Percentiles rank a stretch among this genome's conserved stretches.
Evolutionary conservation across 1,140 invertebrate genomes (phyloP).

Genomic region (Tribolium madens): DNA sequence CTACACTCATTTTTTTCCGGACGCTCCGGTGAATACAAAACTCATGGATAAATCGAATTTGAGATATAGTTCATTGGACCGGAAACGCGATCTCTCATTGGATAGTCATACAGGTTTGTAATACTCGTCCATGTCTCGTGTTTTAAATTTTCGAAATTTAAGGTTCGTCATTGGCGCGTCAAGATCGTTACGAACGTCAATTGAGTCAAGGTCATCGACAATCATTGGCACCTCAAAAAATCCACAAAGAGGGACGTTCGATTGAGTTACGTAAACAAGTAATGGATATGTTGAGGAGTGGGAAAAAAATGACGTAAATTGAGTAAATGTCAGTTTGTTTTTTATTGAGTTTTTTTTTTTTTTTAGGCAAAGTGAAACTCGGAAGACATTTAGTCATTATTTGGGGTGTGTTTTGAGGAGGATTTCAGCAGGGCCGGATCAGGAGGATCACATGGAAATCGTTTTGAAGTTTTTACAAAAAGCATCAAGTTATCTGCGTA

Average conservation of each 20-base stretch:
- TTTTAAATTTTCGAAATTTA: background rate
- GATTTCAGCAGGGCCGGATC: slow-evolving; percentile 71
- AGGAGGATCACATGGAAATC: slow-evolving; percentile 75
- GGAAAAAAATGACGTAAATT: slow-evolving; percentile 63
- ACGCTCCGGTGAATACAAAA: slow-evolving; percentile 69
- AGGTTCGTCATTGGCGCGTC: slow-evolving; percentile 49
- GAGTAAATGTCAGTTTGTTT: background rate
- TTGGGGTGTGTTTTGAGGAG: slow-evolving; percentile 82
- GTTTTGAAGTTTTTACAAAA: slow-evolving; percentile 87
- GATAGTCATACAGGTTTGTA: slow-evolving; percentile 5
- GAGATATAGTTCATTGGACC: slow-evolving; percentile 57
- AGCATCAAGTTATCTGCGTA: slow-evolving; percentile 80
- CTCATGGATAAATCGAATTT: slow-evolving; percentile 44
- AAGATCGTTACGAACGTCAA: slow-evolving; percentile 72
- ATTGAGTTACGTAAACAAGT: slow-evolving; percentile 60
- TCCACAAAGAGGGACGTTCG: slow-evolving; percentile 56
- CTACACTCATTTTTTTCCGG: slow-evolving; percentile 81
- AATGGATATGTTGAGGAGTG: slow-evolving; percentile 61
- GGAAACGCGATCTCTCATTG: slow-evolving; percentile 61
- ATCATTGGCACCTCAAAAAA: slow-evolving; percentile 55
- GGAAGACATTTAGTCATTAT: slow-evolving; percentile 87
- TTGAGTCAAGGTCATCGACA: slow-evolving; percentile 71
- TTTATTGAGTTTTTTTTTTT: background rate
- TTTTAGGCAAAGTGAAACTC: slow-evolving; percentile 73
- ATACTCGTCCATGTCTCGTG: background rate